phyloP scores from a whole-genome alignment of 2,113 vertebrate genomes.

The Microcebus murinus region DNA sequence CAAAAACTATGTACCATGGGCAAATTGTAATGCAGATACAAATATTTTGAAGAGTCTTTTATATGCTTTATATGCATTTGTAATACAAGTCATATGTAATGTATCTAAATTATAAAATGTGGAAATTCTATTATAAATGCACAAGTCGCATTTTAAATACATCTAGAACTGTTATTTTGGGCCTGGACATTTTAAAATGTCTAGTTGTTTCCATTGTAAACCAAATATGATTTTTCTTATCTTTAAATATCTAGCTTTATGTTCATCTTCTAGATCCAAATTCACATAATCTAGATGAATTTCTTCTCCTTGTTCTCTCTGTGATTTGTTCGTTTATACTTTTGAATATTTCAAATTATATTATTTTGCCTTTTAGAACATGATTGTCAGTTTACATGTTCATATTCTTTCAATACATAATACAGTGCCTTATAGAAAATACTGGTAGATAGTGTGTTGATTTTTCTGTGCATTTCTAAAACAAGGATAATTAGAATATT shows the following conservation, averaged over 20 bases:
- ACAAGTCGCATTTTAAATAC: neutral
- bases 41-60: neutral
- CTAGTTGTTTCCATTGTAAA: neutral
- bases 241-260: neutral
- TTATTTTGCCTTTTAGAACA: neutral
- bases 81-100: neutral
- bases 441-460: neutral
- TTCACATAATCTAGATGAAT: neutral
- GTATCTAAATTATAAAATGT: neutral
- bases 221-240: neutral
- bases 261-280: neutral
- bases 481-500: neutral
- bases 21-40: neutral
- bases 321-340: neutral
- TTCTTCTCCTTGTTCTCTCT: neutral
- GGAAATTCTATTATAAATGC: neutral
- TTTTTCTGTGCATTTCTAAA: neutral
- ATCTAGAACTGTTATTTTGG: neutral
- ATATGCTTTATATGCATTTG: neutral
- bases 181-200: neutral
- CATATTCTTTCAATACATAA: neutral
- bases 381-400: neutral
- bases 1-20: neutral
- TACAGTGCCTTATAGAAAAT: neutral
- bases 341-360: neutral